phyloP scores from a whole-genome alignment of 2,888 invertebrate genomes.

The Omphaloscelis lunosa region DNA sequence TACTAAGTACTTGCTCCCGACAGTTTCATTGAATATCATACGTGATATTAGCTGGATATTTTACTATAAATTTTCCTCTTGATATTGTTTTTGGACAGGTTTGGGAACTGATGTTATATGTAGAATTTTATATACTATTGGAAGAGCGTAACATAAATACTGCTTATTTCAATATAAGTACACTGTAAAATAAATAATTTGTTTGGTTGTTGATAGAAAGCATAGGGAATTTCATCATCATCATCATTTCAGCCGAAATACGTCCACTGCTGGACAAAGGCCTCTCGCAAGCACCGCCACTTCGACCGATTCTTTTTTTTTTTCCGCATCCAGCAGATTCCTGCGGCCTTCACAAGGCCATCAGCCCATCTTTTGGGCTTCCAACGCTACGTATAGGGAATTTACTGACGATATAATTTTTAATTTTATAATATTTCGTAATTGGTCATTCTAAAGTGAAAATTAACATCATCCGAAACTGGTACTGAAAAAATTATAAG shows the following conservation, averaged over 20 bases:
- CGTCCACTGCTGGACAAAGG: no score
- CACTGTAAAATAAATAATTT: background rate
- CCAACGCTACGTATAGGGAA: no score
- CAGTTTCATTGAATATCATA: slow-evolving; percentile 46
- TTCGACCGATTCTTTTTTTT: no score
- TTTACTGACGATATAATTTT: background rate
- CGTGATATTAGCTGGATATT: slow-evolving; percentile 11
- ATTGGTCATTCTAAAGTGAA: background rate
- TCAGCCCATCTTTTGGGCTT: no score
- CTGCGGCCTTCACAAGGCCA: no score
- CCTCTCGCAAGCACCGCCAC: no score
- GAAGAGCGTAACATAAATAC: background rate
- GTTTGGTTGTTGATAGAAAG: background rate
- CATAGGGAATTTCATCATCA: no score
- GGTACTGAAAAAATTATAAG: background rate
- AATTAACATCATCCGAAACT: background rate
- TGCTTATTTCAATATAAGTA: no score
- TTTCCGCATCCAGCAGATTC: no score
- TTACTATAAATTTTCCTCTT: background rate
- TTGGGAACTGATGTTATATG: background rate
- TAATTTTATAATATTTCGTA: no score
- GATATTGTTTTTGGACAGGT: background rate
- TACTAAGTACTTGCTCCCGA: slow-evolving; percentile 21
- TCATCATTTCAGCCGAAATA: no score
- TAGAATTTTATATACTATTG: background rate